phyloP scores from a whole-genome alignment of 1,140 invertebrate species.

The Heliconius congener region DNA sequence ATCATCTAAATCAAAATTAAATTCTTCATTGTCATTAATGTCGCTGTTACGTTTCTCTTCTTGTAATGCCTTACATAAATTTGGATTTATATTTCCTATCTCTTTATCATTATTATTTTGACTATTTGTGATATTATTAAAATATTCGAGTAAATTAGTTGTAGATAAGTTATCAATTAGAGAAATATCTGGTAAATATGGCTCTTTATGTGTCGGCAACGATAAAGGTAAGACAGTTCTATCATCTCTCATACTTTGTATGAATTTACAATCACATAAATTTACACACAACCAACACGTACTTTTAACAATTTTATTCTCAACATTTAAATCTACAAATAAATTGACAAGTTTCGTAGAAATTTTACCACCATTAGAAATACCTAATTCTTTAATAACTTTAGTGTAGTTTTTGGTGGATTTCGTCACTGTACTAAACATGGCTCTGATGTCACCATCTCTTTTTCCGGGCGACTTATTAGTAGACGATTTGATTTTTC shows the following conservation, averaged over 20 bases:
- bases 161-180: slow-evolving; percentile 57
- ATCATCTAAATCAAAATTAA: slow-evolving; percentile 11
- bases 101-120: slow-evolving; percentile 9
- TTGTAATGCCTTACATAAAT: neutral
- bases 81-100: neutral
- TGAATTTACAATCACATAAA: slow-evolving; percentile 54
- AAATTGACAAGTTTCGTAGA: slow-evolving; percentile 64
- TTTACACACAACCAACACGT: slow-evolving; percentile 60
- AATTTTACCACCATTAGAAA: slow-evolving; percentile 53
- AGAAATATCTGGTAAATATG: slow-evolving; percentile 55
- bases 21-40: neutral
- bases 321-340: slow-evolving; percentile 67
- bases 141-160: slow-evolving; percentile 47
- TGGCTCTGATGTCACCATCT: slow-evolving; percentile 74
- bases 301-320: slow-evolving; percentile 48
- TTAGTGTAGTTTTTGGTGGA: slow-evolving; percentile 72
- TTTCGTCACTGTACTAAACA: slow-evolving; percentile 74
- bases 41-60: neutral
- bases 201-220: slow-evolving; percentile 40
- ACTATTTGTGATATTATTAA: slow-evolving; percentile 27
- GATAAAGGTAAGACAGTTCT: slow-evolving; percentile 10
- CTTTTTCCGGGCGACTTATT: slow-evolving; percentile 59
- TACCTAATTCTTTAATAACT: slow-evolving; percentile 62
- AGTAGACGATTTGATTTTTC: slow-evolving; percentile 50
- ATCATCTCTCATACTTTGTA: slow-evolving; percentile 44